Evolutionary conservation across 1,140 invertebrate species (phyloP).

Genomic region (Plutomurus gul): DNA sequence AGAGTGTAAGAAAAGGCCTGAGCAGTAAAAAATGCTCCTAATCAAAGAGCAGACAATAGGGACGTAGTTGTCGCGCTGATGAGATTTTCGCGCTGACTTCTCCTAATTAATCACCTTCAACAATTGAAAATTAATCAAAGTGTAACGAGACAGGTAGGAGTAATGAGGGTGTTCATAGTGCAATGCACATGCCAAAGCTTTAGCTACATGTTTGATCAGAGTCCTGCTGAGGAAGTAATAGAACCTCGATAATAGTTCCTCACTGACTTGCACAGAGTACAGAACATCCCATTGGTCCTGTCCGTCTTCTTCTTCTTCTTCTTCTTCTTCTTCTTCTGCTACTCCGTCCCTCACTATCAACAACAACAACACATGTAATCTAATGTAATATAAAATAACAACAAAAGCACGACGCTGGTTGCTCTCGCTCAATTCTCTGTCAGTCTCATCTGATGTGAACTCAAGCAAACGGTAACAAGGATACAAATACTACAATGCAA

Average conservation of each 20-base stretch:
- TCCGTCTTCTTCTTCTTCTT: not conserved
- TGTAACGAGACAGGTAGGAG: constrained; percentile 53
- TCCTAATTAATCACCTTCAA: constrained; percentile 53
- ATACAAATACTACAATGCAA: not conserved
- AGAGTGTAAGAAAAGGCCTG: not conserved
- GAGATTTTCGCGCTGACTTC: constrained; percentile 50
- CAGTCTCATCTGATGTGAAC: not conserved
- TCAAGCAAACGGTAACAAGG: not conserved
- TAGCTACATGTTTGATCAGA: constrained; percentile 49
- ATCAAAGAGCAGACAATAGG: constrained; percentile 52
- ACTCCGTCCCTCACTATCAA: not conserved
- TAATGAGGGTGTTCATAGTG: constrained; percentile 48
- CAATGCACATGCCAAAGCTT: constrained; percentile 48
- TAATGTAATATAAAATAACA: constrained; percentile 20
- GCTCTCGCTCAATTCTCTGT: not conserved
- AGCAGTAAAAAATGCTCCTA: constrained; percentile 48
- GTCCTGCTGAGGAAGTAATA: constrained; percentile 50
- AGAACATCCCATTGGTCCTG: not conserved
- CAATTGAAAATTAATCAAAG: constrained; percentile 55
- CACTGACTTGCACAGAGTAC: constrained; percentile 47
- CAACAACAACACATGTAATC: constrained; percentile 19
- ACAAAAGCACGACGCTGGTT: constrained; percentile 14
- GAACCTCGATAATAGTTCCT: constrained; percentile 40
- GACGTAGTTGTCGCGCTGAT: constrained; percentile 46
- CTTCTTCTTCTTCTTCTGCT: not conserved